Evolutionary conservation across 1,140 invertebrate species (phyloP).

Genomic region (Elysia chlorotica): DNA sequence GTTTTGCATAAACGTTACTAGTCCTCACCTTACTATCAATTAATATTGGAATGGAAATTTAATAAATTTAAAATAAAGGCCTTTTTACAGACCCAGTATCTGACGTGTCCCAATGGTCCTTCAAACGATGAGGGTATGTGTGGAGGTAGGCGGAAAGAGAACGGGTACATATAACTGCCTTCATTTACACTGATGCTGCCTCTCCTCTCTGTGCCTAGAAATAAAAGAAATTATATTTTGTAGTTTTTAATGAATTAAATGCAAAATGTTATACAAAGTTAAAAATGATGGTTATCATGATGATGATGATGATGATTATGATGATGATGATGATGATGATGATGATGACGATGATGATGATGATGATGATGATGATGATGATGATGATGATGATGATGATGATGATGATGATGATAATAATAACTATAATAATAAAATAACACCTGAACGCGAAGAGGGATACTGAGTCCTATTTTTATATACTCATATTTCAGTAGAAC

Average conservation of each 20-base stretch:
- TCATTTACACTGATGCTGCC: conserved; percentile 30
- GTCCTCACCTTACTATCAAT: background rate
- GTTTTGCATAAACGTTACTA: background rate
- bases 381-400: too few relatives aligned
- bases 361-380: too few relatives aligned
- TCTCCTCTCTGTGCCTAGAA: background rate
- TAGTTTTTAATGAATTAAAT: background rate
- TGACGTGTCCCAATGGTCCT: conserved; percentile 56
- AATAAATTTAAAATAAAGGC: background rate
- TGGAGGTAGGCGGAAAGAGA: conserved; percentile 59
- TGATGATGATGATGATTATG: too few relatives aligned
- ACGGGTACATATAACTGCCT: conserved; percentile 57
- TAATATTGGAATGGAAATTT: background rate
- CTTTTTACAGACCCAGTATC: conserved; percentile 55
- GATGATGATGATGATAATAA: too few relatives aligned
- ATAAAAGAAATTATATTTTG: background rate
- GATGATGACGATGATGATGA: too few relatives aligned
- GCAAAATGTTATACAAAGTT: background rate
- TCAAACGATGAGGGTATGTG: conserved; percentile 62
- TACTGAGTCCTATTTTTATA: too few relatives aligned
- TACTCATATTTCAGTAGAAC: too few relatives aligned
- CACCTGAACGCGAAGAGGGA: too few relatives aligned
- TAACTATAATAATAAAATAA: too few relatives aligned
- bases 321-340: background rate
- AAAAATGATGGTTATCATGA: background rate